Percentiles rank a stretch among this genome's conserved stretches.
phyloP scores from a whole-genome alignment of 1,140 invertebrate genomes.

The Daktulosphaira vitifoliae region DNA sequence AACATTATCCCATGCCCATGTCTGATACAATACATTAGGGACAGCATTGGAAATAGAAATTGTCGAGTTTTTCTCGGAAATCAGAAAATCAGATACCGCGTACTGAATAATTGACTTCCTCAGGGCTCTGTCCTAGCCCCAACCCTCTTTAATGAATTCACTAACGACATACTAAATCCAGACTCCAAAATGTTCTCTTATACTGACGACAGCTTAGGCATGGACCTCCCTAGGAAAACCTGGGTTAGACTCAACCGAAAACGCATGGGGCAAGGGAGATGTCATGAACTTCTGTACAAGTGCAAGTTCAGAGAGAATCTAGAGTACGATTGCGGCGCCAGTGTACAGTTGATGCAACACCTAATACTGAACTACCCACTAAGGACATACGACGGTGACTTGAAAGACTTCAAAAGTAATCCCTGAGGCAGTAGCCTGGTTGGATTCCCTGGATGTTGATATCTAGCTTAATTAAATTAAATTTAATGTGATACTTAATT shows the following conservation, averaged over 20 bases:
- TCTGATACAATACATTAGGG: not conserved
- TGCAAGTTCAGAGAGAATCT: not conserved
- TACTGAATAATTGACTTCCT: conserved; percentile 12
- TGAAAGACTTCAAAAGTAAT: not conserved
- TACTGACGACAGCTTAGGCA: not conserved
- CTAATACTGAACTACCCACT: not conserved
- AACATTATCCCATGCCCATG: not conserved
- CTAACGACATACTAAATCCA: not conserved
- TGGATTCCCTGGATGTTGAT: not conserved
- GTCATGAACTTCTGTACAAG: not conserved
- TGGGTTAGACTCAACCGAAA: not conserved
- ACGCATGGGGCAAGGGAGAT: not conserved
- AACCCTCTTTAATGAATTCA: conserved; percentile 17
- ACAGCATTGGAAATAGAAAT: not conserved
- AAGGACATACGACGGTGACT: not conserved
- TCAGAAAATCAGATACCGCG: not conserved
- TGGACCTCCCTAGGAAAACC: not conserved
- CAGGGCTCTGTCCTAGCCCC: conserved; percentile 27
- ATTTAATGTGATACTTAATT: no score
- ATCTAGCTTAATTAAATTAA: no score
- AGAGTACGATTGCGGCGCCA: not conserved
- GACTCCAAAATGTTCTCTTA: not conserved
- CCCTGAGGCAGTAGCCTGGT: not conserved
- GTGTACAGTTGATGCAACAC: not conserved
- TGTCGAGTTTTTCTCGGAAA: not conserved